Evolutionary conservation across 1,140 invertebrate genomes (phyloP).

Genomic region (Gryllus bimaculatus): DNA sequence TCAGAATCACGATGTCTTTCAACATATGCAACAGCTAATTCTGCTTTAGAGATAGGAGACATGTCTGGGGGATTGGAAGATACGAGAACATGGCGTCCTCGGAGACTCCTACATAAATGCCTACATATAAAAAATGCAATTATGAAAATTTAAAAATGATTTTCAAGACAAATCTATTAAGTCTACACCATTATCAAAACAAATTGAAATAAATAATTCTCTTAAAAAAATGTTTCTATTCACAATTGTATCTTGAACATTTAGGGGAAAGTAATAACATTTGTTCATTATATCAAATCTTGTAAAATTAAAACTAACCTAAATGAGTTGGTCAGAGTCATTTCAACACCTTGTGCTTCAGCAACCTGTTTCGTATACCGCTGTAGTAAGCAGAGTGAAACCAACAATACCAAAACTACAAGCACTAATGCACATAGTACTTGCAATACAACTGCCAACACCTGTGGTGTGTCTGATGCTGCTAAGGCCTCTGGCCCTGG

Average conservation of each 20-base stretch:
- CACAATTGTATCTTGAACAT: too few species aligned
- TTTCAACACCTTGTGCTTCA: conserved; percentile 63
- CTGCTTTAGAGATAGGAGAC: conserved; percentile 61
- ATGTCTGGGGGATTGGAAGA: conserved; percentile 64
- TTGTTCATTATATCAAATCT: too few species aligned
- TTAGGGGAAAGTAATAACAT: too few species aligned
- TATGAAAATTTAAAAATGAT: conserved; percentile 16
- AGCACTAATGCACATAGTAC: conserved; percentile 51
- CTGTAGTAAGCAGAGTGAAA: conserved; percentile 59
- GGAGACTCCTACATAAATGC: conserved; percentile 48
- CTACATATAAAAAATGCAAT: conserved; percentile 30
- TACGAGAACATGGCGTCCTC: conserved; percentile 55
- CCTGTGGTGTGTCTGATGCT: conserved; percentile 27
- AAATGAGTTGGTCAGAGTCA: conserved; percentile 56
- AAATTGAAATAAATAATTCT: too few species aligned
- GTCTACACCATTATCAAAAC: too few species aligned
- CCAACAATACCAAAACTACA: conserved; percentile 51
- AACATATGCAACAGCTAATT: conserved; percentile 61
- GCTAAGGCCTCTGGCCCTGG: conserved; percentile 29
- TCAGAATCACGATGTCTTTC: conserved; percentile 77
- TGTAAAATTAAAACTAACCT: conserved; percentile 35
- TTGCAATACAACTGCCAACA: conserved; percentile 34
- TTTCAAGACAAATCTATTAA: background rate
- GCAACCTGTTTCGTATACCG: conserved; percentile 60
- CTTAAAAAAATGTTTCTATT: too few species aligned